These are phyloP conservation scores for Andricus curvator DNA, from an alignment of 2,888 invertebrate genomes.

Conservation along the genomic window DNA sequence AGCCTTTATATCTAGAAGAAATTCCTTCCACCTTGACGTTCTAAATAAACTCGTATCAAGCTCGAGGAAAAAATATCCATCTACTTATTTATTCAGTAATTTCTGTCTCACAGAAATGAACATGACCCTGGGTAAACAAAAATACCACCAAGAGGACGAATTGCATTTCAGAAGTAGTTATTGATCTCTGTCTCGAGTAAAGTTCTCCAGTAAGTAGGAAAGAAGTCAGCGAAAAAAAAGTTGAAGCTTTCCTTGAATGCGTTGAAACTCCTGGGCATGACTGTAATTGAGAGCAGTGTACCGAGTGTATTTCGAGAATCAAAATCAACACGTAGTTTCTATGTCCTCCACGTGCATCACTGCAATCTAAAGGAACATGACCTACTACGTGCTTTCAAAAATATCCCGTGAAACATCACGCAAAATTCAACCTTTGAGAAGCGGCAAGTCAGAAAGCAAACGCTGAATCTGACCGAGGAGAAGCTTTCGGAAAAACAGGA, in stretches of 20 bases:
- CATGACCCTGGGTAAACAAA: neutral
- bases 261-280: neutral
- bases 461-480: neutral
- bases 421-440: neutral
- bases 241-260: neutral
- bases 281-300: neutral
- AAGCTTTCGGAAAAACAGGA: neutral
- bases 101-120: slow-evolving; percentile 14
- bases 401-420: neutral
- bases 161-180: slow-evolving; percentile 4
- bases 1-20: neutral
- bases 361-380: neutral
- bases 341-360: neutral
- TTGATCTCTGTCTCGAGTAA: slow-evolving; percentile 19
- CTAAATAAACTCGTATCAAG: neutral
- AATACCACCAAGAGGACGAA: slow-evolving; percentile 2
- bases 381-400: neutral
- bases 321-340: slow-evolving; percentile 31
- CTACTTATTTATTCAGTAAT: slow-evolving; percentile 1
- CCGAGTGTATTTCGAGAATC: neutral
- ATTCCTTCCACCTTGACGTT: neutral
- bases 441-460: neutral
- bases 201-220: slow-evolving; percentile 1
- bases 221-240: slow-evolving; percentile 4
- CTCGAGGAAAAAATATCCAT: neutral